Percentiles rank a stretch among this genome's conserved stretches.
Conservation (phyloP, 2,113 vertebrate genomes). For the Gambusia holbrooki region DNA sequence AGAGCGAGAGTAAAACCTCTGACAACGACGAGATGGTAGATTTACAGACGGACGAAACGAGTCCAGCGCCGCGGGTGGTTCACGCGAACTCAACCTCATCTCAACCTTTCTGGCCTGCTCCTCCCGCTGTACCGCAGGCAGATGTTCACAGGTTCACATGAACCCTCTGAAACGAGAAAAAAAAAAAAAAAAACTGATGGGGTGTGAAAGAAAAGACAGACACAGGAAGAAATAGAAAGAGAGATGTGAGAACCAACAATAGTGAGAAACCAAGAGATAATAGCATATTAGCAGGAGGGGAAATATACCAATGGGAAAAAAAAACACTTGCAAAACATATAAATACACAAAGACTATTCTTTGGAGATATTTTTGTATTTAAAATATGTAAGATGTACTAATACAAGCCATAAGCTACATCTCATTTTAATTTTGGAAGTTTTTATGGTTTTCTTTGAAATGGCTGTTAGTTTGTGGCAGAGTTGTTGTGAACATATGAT, state of each 20-base stretch:
- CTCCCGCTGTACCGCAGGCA: conserved; percentile 67
- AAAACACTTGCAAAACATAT: not conserved
- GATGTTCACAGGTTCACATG: conserved; percentile 77
- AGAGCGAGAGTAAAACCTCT: conserved; percentile 57
- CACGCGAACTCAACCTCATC: conserved; percentile 75
- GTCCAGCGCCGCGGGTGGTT: conserved; percentile 71
- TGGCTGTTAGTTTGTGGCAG: conserved; percentile 39
- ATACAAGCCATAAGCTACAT: conserved; percentile 3
- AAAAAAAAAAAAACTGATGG: conserved; percentile 48
- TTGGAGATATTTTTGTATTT: not conserved
- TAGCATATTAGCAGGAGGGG: conserved; percentile 60
- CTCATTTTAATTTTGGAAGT: conserved; percentile 9
- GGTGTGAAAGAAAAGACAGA: conserved; percentile 49
- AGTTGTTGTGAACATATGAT: conserved; percentile 65
- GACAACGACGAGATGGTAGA: conserved; percentile 71
- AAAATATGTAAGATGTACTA: not conserved
- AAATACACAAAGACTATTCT: not conserved
- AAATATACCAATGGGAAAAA: conserved; percentile 60
- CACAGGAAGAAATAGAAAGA: conserved; percentile 46
- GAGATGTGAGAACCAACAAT: conserved; percentile 51
- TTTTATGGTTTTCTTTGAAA: conserved; percentile 25
- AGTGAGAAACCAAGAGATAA: conserved; percentile 53
- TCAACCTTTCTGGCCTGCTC: conserved; percentile 51
- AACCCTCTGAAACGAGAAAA: not conserved
- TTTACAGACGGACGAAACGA: conserved; percentile 73